Evolutionary conservation across 1,140 invertebrate species (phyloP), one percentile per base, ranked within the genome.

Genomic region (Formica selysi): DNA sequence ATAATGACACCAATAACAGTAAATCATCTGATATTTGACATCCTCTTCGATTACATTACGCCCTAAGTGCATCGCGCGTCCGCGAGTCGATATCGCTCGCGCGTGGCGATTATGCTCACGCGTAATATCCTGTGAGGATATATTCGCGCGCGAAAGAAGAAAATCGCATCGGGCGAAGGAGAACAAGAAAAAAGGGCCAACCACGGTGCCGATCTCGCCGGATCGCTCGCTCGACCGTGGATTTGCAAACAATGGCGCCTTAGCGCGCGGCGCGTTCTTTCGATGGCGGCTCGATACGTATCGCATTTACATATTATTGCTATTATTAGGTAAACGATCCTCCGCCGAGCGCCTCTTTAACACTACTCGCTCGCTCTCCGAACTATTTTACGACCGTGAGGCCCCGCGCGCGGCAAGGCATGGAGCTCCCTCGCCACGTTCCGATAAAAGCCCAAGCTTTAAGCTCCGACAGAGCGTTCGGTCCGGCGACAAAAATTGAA

Each of bases 301-400:
- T 94, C 94, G 92, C 92, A 95, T 95, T 95, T 94, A 95, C 94
- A 95, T 95, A 95, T 95, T 94, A 95, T 95, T 95, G 94, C 93
- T 95, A 94, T 95, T 95, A 95, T 95, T 95, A 95, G 93, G 94
- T 95, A 94, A 95, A 95, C 93, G 93, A 92, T 95, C 91, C 92
- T 93, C 86, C 91, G 91, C 81, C 91, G 91, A 93, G 92, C 93
- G 92, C 90, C 93, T 94, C 93, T 94, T 94, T 93, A 93, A 93
- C 93, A 93, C 93, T 93, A 92, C 91, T 86, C 67, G 61, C 29
- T 86, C 67, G 61, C 92, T 90, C 93, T 91, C 93, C 91, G 88
- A 91, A 90, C 88, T 93, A 93, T 92, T 94, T 94, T 93, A 94
- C 92, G 92, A 86, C 81, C 91, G 87, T 88, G 59, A 85, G 79